Conservation (phyloP, 1,140 invertebrate genomes). For the Pissodes strobi region DNA sequence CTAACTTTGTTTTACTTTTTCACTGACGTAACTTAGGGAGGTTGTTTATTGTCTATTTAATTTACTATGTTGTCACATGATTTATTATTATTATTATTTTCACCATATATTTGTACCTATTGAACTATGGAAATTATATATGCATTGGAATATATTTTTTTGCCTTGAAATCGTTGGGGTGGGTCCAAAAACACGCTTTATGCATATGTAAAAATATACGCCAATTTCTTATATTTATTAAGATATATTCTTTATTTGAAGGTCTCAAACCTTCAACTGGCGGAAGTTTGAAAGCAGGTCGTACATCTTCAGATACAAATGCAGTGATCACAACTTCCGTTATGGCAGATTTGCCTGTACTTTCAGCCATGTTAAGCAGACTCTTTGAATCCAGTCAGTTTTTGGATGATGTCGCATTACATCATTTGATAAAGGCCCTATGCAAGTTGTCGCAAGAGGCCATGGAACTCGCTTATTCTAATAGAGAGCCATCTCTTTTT, state of each 20-base stretch:
- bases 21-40: no score
- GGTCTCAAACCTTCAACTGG: slow-evolving; percentile 94
- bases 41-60: no score
- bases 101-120: no score
- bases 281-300: slow-evolving; percentile 83
- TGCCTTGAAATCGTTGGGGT: background rate
- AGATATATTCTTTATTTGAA: slow-evolving; percentile 65
- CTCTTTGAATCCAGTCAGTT: slow-evolving; percentile 94
- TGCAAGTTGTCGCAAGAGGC: slow-evolving; percentile 96
- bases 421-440: slow-evolving; percentile 95
- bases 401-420: slow-evolving; percentile 91
- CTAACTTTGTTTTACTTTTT: no score
- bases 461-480: slow-evolving; percentile 95
- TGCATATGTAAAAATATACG: background rate
- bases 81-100: no score
- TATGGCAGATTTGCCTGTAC: slow-evolving; percentile 92
- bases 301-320: slow-evolving; percentile 75
- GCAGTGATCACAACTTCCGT: slow-evolving; percentile 95
- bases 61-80: no score
- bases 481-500: slow-evolving; percentile 95
- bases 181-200: background rate
- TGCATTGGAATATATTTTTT: no score
- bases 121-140: no score
- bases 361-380: slow-evolving; percentile 90
- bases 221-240: background rate